Conservation (phyloP, 2,888 invertebrate species). For the Antitype chi region DNA sequence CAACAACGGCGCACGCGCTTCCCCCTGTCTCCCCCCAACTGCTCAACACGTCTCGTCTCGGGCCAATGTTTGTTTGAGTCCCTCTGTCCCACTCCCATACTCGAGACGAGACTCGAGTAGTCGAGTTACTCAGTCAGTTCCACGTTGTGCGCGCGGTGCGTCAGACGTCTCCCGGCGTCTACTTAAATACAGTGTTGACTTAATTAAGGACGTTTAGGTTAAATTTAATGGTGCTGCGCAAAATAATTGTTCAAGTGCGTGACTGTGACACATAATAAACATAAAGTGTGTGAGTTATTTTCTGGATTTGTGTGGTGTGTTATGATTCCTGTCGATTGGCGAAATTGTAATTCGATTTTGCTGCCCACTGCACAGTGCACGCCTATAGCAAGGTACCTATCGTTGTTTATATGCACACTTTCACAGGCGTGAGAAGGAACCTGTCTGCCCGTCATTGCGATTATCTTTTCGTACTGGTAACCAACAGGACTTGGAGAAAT, state of each 20-base stretch:
- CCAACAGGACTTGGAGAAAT: background rate
- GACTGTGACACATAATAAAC: slow-evolving; percentile 3
- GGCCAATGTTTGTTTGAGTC: background rate
- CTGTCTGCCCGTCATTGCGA: background rate
- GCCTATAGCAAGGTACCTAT: slow-evolving; percentile 11
- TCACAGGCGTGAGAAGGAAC: too few species aligned
- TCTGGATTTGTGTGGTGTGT: background rate
- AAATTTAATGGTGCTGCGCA: slow-evolving; percentile 18
- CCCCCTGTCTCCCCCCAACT: background rate
- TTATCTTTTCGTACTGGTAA: background rate
- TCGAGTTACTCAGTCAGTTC: background rate
- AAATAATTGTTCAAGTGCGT: background rate
- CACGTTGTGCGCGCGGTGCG: background rate
- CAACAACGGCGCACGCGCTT: slow-evolving; percentile 11
- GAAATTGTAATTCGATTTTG: slow-evolving; percentile 7
- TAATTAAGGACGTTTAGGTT: slow-evolving; percentile 28
- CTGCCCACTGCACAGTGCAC: too few species aligned
- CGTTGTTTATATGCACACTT: too few species aligned
- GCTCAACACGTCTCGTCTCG: too few species aligned
- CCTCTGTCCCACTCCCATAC: too few species aligned
- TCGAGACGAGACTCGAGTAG: too few species aligned
- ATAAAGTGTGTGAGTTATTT: slow-evolving; percentile 5
- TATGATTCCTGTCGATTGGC: background rate
- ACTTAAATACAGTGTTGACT: background rate
- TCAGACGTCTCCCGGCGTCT: background rate